phyloP scores from a whole-genome alignment of 64 coral and sea anemone genomes.

The Dendrophyllia cribrosa region DNA sequence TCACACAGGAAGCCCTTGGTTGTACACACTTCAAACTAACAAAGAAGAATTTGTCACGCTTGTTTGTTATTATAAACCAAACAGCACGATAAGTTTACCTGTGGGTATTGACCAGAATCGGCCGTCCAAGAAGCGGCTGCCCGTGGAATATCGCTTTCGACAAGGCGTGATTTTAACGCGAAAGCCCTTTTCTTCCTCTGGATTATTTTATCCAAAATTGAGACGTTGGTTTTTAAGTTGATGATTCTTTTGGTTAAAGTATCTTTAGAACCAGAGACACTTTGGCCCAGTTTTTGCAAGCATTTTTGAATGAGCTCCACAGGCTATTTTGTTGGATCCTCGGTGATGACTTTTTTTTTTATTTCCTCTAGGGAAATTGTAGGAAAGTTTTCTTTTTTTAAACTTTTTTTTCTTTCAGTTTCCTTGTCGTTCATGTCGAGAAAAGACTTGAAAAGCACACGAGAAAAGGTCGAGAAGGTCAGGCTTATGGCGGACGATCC shows the following conservation, averaged over 20 bases:
- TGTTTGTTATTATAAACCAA: not conserved
- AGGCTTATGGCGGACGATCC: not conserved
- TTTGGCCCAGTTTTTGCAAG: slow-evolving; percentile 40
- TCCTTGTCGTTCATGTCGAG: not conserved
- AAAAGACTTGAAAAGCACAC: not conserved
- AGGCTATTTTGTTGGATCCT: slow-evolving; percentile 31
- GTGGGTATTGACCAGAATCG: not conserved
- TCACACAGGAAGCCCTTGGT: not conserved
- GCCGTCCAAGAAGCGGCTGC: not conserved
- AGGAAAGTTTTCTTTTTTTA: slow-evolving; percentile 9
- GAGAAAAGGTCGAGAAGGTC: not conserved
- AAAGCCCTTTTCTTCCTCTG: slow-evolving; percentile 26
- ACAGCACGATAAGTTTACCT: not conserved
- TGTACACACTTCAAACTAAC: not conserved
- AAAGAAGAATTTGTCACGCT: not conserved
- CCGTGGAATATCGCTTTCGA: slow-evolving; percentile 21
- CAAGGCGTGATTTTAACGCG: slow-evolving; percentile 37
- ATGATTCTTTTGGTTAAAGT: slow-evolving; percentile 8
- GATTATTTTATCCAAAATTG: slow-evolving; percentile 48
- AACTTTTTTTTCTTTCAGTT: slow-evolving; percentile 5
- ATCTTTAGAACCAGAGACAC: slow-evolving; percentile 60
- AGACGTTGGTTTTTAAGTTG: slow-evolving; percentile 36
- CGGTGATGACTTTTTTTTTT: slow-evolving; percentile 44
- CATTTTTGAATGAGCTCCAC: slow-evolving; percentile 46
- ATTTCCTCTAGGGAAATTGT: slow-evolving; percentile 19